A percentile compares a stretch with the other conserved stretches of the same genome.
These are phyloP conservation scores for Grantiella picta DNA, from an alignment of 2,113 vertebrate genomes.

Conservation along the genomic window DNA sequence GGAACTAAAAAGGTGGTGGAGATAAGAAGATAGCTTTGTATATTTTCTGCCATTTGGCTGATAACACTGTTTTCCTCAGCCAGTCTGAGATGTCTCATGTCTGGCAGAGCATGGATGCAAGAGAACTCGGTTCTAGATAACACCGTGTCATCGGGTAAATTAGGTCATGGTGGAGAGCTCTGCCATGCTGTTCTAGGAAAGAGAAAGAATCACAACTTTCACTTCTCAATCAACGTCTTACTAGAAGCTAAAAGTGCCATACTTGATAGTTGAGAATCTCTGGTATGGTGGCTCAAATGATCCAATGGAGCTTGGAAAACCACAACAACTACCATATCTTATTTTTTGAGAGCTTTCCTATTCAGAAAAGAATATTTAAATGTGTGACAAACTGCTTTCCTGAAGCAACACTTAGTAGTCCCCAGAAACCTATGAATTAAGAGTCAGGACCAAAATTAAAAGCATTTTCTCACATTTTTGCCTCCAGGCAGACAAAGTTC, in stretches of 20 bases:
- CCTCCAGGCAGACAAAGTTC: neutral
- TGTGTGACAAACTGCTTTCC: neutral
- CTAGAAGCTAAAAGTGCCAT: neutral
- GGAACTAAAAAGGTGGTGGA: neutral
- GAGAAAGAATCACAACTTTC: neutral
- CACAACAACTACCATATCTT: neutral
- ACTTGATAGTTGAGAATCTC: neutral
- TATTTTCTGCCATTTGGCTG: neutral
- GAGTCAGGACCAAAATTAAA: neutral
- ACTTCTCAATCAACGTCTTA: neutral
- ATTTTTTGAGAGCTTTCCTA: neutral
- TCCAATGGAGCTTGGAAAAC: neutral
- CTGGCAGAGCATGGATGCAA: neutral
- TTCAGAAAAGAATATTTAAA: neutral
- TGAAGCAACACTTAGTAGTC: neutral
- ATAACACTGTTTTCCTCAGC: neutral
- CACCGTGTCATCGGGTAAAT: neutral
- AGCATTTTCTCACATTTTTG: neutral
- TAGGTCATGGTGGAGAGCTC: neutral
- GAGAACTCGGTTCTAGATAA: neutral
- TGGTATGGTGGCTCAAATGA: neutral
- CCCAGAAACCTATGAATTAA: neutral
- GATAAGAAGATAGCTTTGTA: neutral
- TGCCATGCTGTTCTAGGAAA: neutral
- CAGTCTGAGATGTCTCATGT: neutral